Conservation (phyloP, 2,113 vertebrate genomes). For the Ptychochromis oligacanthus region DNA sequence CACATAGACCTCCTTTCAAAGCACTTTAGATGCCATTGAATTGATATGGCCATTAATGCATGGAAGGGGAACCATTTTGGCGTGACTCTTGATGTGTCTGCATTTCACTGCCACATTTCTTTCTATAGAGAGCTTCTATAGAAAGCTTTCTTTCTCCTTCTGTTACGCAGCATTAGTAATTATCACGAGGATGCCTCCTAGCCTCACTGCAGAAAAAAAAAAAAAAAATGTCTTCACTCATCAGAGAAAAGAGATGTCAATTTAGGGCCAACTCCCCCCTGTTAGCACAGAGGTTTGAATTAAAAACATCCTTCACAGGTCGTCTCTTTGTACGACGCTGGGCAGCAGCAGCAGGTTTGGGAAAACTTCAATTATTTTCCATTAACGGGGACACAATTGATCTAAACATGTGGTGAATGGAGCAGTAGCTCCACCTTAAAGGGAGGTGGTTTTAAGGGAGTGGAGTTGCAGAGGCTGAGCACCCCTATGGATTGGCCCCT, state of each 20-base stretch:
- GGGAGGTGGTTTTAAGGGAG: constrained; percentile 55
- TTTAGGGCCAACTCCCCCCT: constrained; percentile 56
- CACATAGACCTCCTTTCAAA: constrained; percentile 64
- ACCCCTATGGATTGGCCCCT: constrained; percentile 71
- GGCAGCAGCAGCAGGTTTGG: constrained; percentile 48
- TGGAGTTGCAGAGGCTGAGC: constrained; percentile 46
- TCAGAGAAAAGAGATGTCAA: constrained; percentile 67
- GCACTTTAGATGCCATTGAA: constrained; percentile 68
- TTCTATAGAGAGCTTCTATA: constrained; percentile 49
- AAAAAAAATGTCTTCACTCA: constrained; percentile 21
- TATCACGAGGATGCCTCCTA: constrained; percentile 63
- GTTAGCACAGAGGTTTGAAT: constrained; percentile 62
- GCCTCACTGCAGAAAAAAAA: constrained; percentile 15
- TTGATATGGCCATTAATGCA: constrained; percentile 72
- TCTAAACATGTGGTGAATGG: constrained; percentile 77
- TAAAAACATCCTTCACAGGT: constrained; percentile 78
- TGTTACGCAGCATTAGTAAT: constrained; percentile 67
- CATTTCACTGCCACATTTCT: constrained; percentile 49
- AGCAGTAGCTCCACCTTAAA: constrained; percentile 71
- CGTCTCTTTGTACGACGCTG: constrained; percentile 43
- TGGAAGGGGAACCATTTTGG: constrained; percentile 60
- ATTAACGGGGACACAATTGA: constrained; percentile 81
- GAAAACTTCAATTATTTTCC: constrained; percentile 76
- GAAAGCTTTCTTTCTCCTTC: constrained; percentile 52
- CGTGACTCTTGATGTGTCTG: constrained; percentile 69